Evolutionary conservation across 2,797 vertebrate species (phyloP).

Genomic region (Premnoplex brunnescens): DNA sequence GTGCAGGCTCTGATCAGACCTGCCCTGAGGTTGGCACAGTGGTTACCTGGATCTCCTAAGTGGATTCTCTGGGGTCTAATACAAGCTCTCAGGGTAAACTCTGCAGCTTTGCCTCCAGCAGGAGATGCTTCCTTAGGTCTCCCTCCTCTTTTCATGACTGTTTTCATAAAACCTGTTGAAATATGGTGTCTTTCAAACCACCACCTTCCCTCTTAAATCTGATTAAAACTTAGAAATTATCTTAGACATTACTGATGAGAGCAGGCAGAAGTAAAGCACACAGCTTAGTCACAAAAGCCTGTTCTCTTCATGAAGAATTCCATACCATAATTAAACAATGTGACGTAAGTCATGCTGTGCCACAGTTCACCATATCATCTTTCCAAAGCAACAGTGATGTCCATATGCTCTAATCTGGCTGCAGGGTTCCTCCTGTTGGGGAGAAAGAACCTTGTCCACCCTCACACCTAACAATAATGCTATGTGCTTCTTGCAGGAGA

Average conservation of each 20-base stretch:
- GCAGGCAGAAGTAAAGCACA: background rate
- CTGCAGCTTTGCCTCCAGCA: background rate
- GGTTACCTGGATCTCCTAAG: accelerated
- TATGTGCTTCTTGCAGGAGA: conserved; percentile 17
- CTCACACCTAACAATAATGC: background rate
- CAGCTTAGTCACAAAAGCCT: background rate
- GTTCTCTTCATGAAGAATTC: background rate
- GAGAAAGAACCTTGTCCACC: background rate
- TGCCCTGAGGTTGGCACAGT: background rate
- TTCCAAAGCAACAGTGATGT: background rate
- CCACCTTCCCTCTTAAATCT: background rate
- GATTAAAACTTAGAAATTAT: background rate
- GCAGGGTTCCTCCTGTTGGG: background rate
- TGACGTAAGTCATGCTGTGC: accelerated
- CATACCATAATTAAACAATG: accelerated
- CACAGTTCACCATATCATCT: background rate
- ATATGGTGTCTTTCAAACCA: background rate
- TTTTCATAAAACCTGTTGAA: background rate
- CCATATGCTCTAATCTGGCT: background rate
- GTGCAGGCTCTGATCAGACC: background rate
- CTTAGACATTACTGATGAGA: background rate
- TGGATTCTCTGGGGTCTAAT: background rate
- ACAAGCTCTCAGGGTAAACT: background rate
- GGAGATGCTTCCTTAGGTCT: background rate
- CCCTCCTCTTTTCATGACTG: background rate